phyloP scores from a whole-genome alignment of 2,888 invertebrate species.

The Callinectes sapidus region DNA sequence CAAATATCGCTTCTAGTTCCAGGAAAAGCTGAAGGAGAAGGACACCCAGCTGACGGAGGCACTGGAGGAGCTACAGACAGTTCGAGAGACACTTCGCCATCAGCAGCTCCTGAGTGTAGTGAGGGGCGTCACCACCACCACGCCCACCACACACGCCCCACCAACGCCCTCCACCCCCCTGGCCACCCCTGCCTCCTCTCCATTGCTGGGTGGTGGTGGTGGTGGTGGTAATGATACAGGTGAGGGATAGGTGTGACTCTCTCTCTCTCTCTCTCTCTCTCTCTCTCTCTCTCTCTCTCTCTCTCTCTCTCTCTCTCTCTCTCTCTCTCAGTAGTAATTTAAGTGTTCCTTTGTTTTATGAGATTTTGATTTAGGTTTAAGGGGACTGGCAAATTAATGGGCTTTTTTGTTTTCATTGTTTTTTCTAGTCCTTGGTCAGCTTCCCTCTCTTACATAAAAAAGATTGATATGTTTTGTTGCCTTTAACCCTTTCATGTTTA shows the following conservation, averaged over 20 bases:
- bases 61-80: slow-evolving; percentile 45
- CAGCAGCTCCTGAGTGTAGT: slow-evolving; percentile 63
- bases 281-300: neutral
- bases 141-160: neutral
- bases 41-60: slow-evolving; percentile 43
- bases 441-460: too few relatives aligned
- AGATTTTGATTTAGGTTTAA: too few relatives aligned
- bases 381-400: too few relatives aligned
- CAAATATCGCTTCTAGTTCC: slow-evolving; percentile 43
- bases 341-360: neutral
- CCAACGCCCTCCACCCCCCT: neutral
- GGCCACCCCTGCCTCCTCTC: neutral
- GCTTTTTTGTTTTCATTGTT: too few relatives aligned
- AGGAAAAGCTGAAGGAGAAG: slow-evolving; percentile 45
- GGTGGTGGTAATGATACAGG: neutral
- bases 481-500: too few relatives aligned
- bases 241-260: neutral
- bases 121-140: slow-evolving; percentile 40
- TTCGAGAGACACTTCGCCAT: slow-evolving; percentile 56
- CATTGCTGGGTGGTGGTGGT: neutral
- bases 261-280: neutral
- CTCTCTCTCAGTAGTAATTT: too few relatives aligned
- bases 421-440: too few relatives aligned
- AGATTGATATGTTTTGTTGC: too few relatives aligned
- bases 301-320: too few relatives aligned